phyloP scores from a whole-genome alignment of 1,140 invertebrate species.

The Matsumurasca onukii region DNA sequence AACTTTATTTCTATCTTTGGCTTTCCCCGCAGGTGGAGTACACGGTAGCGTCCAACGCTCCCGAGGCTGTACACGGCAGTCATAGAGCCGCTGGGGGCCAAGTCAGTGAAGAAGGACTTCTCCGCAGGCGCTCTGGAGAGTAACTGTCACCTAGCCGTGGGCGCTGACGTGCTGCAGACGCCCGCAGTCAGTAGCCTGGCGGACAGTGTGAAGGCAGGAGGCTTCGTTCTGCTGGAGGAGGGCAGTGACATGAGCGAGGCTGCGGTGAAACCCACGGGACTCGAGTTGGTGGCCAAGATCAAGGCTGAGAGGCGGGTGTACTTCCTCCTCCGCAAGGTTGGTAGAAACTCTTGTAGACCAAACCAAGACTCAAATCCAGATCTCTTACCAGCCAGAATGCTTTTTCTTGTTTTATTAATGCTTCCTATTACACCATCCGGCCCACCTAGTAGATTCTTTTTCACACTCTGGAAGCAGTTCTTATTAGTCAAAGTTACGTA shows the following conservation, averaged over 20 bases:
- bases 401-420: too few species aligned
- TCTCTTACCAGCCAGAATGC: background rate
- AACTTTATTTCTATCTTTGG: too few species aligned
- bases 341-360: background rate
- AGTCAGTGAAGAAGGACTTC: constrained; percentile 57
- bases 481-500: too few species aligned
- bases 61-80: constrained; percentile 50
- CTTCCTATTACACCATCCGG: too few species aligned
- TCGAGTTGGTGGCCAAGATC: constrained; percentile 57
- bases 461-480: too few species aligned
- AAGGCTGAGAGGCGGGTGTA: constrained; percentile 57
- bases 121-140: constrained; percentile 54
- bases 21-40: constrained; percentile 49
- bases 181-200: constrained; percentile 53
- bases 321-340: constrained; percentile 57
- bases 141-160: constrained; percentile 66
- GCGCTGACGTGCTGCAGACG: constrained; percentile 55
- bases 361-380: too few species aligned
- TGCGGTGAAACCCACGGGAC: constrained; percentile 50
- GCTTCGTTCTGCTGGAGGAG: constrained; percentile 79
- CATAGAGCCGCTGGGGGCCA: constrained; percentile 57
- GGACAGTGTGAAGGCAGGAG: constrained; percentile 64
- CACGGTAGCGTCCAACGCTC: constrained; percentile 44
- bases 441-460: too few species aligned
- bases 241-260: constrained; percentile 55